Evolutionary conservation across 92 coral and sea anemone genomes (phyloP).

Genomic region (Metridium senile): DNA sequence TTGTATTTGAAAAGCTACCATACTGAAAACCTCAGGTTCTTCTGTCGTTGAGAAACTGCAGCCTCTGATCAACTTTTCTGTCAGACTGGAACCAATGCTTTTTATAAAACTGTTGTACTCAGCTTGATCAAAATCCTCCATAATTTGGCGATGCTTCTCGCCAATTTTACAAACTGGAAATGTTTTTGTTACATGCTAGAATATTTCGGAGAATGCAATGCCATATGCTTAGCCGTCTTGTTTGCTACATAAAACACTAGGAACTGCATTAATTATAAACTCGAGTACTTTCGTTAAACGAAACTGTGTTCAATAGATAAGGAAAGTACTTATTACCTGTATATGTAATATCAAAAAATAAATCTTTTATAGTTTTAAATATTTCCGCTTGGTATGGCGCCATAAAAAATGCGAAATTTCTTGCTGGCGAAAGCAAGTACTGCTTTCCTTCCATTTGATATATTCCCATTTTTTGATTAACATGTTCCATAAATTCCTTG

Average conservation of each 20-base stretch:
- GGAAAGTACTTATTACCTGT: conserved; percentile 33
- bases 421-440: conserved; percentile 43
- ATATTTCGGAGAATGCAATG: conserved; percentile 38
- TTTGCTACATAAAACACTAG: conserved; percentile 39
- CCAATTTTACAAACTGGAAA: conserved; percentile 44
- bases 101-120: conserved; percentile 42
- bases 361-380: conserved; percentile 18
- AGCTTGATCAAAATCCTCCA: conserved; percentile 61
- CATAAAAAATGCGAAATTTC: conserved; percentile 48
- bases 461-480: conserved; percentile 39
- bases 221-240: conserved; percentile 60
- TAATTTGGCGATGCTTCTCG: conserved; percentile 33
- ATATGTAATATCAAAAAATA: conserved; percentile 40
- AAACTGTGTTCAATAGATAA: conserved; percentile 38
- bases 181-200: conserved; percentile 23
- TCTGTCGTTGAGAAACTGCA: conserved; percentile 33
- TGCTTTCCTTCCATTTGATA: conserved; percentile 56
- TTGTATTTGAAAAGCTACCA: too few relatives aligned
- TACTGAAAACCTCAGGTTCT: conserved; percentile 20
- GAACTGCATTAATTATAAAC: conserved; percentile 35
- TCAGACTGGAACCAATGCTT: conserved; percentile 13
- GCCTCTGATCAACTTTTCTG: conserved; percentile 34
- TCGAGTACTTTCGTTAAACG: conserved; percentile 29
- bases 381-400: conserved; percentile 42
- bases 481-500: conserved; percentile 30